A percentile compares a stretch with the other conserved stretches of the same genome.
These are phyloP conservation scores for Anabacerthia variegaticeps DNA, from an alignment of 2,797 vertebrate species.

Conservation along the genomic window DNA sequence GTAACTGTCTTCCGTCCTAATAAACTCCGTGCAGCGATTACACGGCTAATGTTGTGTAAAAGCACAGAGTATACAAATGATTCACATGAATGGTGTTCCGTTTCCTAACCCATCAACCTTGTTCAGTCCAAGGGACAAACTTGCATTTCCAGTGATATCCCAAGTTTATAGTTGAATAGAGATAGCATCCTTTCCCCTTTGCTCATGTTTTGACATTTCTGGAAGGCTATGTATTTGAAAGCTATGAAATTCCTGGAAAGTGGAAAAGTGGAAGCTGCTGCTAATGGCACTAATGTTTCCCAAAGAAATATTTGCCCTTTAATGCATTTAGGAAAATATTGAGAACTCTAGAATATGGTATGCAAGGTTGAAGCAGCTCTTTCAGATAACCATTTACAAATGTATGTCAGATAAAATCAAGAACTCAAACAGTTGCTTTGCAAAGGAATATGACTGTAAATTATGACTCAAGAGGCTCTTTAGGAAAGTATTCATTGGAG, in stretches of 20 bases:
- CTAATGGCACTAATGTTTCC: background rate
- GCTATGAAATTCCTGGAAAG: background rate
- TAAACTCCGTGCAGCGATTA: slow-evolving; percentile 20
- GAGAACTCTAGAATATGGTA: background rate
- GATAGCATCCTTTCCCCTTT: background rate
- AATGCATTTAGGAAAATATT: background rate
- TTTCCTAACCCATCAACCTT: slow-evolving; percentile 28
- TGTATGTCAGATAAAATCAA: background rate
- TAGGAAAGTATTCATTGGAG: background rate
- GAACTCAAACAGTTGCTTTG: background rate
- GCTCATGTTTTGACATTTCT: slow-evolving; percentile 14
- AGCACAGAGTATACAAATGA: slow-evolving; percentile 2
- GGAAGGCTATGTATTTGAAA: background rate
- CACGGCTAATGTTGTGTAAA: slow-evolving; percentile 33
- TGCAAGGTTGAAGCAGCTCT: background rate
- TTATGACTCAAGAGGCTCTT: background rate
- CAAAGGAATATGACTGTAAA: background rate
- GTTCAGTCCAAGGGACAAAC: background rate
- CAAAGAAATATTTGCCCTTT: background rate
- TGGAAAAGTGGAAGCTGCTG: background rate
- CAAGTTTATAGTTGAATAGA: background rate
- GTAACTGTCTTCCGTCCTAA: background rate
- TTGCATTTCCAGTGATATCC: background rate
- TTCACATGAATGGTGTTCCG: background rate
- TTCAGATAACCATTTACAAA: background rate